Evolutionary conservation across 2,113 vertebrate species (phyloP), one percentile per base, ranked within the genome.

Genomic region (Ceuthmochares aereus): DNA sequence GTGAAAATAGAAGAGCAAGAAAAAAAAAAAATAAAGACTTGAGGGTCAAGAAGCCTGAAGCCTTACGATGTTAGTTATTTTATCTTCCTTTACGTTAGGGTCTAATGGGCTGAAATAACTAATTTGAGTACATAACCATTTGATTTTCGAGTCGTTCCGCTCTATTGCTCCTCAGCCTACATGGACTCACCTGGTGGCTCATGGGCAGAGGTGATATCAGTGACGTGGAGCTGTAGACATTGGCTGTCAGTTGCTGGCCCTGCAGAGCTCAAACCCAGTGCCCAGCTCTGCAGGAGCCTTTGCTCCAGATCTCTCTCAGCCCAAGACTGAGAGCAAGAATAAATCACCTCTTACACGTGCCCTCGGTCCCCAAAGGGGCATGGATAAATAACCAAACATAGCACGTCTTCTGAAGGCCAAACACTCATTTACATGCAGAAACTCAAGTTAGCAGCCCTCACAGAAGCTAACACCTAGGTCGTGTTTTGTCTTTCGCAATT

Each of bases 161-260:
- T 43, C 36, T 88, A 19, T 4, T 40, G n/a, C 5, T 17, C 40
- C 47, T 32, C 29, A 6, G 13, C 23, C 1, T 49, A 23, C 0
- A 6, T 9, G 13, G 15, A 7, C 2, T 3, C 7, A 26, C 58
- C 12, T 21, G 52, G 54, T 59, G 51, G 55, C 22, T 54, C 26
- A 1, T 5, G 1, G 4, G 51, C 42, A 9, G 25, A 8, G n/a
- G 73, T 0, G 30, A 43, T 4, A 3, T 0, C 0, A 2, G 52
- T 18, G 54, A 47, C 2, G 25, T 0, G 3, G n/a, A 5, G 64
- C 69, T 62, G 52, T 6, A 26, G 37, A 29, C 15, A 18, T 22
- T 4, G 2, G 32, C 51, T 64, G 42, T 18, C 63, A 14, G 4
- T 12, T 58, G 11, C 40, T 8, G 1, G 27, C 32, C 15, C 56